Evolutionary conservation across 2,797 vertebrate genomes (phyloP), one percentile per base, ranked within the genome.

Genomic region (Sebastes minor): DNA sequence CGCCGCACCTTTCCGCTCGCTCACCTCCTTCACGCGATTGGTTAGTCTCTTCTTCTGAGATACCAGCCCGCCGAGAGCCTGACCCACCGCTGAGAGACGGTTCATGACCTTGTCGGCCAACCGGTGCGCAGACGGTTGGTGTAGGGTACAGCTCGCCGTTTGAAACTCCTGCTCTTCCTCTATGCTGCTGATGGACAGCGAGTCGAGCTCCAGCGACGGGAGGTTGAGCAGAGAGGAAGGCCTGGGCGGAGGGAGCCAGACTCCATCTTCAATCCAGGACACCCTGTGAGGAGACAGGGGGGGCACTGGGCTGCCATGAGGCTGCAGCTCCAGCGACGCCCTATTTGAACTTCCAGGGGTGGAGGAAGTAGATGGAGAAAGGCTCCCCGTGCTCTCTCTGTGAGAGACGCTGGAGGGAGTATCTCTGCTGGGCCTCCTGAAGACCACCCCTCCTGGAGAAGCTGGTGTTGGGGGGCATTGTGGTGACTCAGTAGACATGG

Each of bases 201-300:
- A 95, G 82, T 96, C 94, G 1, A 94, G 89, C 77, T 95, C 95
- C 32, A 92, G 46, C 4, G 88, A 91, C 1, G 94, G 84, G 1
- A 92, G 88, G 10, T 89, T 79, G 25, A 95, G 92, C 20, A 80
- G 60, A 4, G 93, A 92, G 5, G 87, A 85, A 2, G 91, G 90
- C n/a, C 79, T 91, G 8, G 95, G 93, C 0, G 95, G 94, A 5
- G 94, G 92, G 32, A 95, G 87, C 81, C 96, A 97, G 52, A 92
- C 77, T 0, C 92, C 93, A 8, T 94, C 95, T 85, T 97, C 96
- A 0, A 97, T 93, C 97, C 97, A 98, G 53, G 97, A 97, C 53
- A 97, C 97, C 4, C 96, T 89, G 87, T 97, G 96, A 5, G 95
- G 96, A 23, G 88, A 87, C 30, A 87, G 89, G n/a, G 90, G 89